Evolutionary conservation across 2,113 vertebrate species (phyloP), one percentile per base, ranked within the genome.

Genomic region (Puntigrus tetrazona): DNA sequence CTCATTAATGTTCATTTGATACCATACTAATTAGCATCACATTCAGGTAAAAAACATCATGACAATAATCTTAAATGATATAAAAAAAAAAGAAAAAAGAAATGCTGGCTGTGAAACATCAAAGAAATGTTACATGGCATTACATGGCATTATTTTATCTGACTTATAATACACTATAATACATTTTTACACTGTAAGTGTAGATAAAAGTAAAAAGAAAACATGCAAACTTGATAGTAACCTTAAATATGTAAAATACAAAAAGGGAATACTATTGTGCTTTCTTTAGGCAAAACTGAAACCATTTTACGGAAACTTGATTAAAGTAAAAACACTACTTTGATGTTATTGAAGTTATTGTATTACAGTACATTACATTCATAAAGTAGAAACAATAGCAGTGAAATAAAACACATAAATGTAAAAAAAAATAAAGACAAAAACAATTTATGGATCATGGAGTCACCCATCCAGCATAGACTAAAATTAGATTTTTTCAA

Each of bases 91-190:
- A 29, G 10, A 22, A 61, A 0, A 18, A 52, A 7, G 7, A 22
- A 8, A 7, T 5, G 52, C 52, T 55, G 20, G 22, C 52, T 55
- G 63, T 20, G 18, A 36, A 36, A 72, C n/a, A 2, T 10, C 18
- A 41, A 63, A 63, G 25, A 80, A 80, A 67, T 2, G 5, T 45
- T 11, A 22, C 43, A 50, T n/a, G 45, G 43, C 43, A n/a, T n/a
- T n/a, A n/a, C n/a, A n/a, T n/a, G n/a, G n/a, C n/a, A n/a, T n/a
- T n/a, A n/a, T 36, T 81, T 65, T 69, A 70, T 70, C 79, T 38
- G 65, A 31, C 25, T 80, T 80, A 72, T 43, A 50, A 75, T 81
- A 81, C 79, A 81, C 10, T 81, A 81, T 69, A 16, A 81, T 81
- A 81, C 79, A 81, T 70, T 70, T 81, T 50, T 81, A 70, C 65